Percentiles rank a stretch among this genome's conserved stretches.
Evolutionary conservation across 2,888 invertebrate species (phyloP).

Genomic region (Panopea generosa): DNA sequence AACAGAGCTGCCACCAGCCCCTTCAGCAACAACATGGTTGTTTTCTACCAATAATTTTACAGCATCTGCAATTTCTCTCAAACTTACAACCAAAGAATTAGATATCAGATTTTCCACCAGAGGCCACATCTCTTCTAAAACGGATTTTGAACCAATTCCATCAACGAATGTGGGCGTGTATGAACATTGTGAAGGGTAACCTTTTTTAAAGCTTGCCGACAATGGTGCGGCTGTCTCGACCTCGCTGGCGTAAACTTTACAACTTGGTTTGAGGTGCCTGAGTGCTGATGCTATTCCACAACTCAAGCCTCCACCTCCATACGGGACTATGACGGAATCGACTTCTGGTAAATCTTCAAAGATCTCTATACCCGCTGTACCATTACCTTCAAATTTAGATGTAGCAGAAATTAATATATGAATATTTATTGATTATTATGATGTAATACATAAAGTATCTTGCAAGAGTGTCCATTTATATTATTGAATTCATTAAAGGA

Average conservation of each 20-base stretch:
- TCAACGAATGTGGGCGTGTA: conserved; percentile 80
- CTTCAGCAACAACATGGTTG: conserved; percentile 82
- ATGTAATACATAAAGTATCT: too few species aligned
- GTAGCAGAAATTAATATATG: too few species aligned
- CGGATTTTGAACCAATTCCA: conserved; percentile 80
- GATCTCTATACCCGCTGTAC: conserved; percentile 82
- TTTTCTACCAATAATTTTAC: conserved; percentile 76
- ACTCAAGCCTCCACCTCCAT: conserved; percentile 81
- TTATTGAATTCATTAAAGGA: too few species aligned
- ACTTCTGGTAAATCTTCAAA: conserved; percentile 81
- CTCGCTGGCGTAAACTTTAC: conserved; percentile 79
- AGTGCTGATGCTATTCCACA: conserved; percentile 80
- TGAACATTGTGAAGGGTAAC: conserved; percentile 68
- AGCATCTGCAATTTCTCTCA: conserved; percentile 77
- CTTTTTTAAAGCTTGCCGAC: conserved; percentile 70
- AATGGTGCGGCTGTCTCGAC: conserved; percentile 81
- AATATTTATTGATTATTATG: too few species aligned
- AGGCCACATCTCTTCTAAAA: conserved; percentile 81
- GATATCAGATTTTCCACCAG: conserved; percentile 73
- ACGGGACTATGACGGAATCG: conserved; percentile 81
- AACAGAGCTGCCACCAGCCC: conserved; percentile 81
- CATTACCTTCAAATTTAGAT: conserved; percentile 75
- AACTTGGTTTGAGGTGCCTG: conserved; percentile 72
- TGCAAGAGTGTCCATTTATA: too few species aligned
- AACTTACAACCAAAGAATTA: conserved; percentile 75